Conservation (phyloP, 1,140 invertebrate genomes). For the Calliphora vicina region DNA sequence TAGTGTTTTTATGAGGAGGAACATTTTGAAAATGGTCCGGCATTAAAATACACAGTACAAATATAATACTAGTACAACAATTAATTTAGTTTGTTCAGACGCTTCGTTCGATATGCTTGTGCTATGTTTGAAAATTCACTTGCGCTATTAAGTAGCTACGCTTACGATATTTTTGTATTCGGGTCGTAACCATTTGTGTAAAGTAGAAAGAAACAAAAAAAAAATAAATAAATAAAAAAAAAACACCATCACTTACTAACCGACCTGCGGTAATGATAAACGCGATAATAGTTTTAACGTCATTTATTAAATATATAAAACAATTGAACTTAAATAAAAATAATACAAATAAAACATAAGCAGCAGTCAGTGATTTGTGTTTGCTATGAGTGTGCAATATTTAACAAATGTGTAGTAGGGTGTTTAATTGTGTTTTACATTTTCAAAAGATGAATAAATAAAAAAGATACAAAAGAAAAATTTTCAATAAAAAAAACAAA, state of each 20-base stretch:
- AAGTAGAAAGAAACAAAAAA: slow-evolving; percentile 7
- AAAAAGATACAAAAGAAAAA: too few relatives aligned
- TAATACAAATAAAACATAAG: background rate
- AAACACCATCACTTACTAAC: background rate
- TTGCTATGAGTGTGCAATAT: background rate
- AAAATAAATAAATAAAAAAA: background rate
- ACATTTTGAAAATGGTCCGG: too few relatives aligned
- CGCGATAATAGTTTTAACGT: slow-evolving; percentile 30
- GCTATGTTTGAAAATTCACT: background rate
- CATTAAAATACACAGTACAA: background rate
- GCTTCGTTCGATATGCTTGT: background rate
- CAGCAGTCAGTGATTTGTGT: background rate
- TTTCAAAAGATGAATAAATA: background rate
- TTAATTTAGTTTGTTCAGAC: slow-evolving; percentile 17
- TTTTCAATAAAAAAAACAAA: background rate
- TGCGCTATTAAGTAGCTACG: background rate
- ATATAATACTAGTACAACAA: background rate
- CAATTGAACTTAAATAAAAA: background rate
- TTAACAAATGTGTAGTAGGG: background rate
- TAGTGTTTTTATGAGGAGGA: too few relatives aligned
- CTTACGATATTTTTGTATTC: slow-evolving; percentile 19
- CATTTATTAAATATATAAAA: slow-evolving; percentile 11
- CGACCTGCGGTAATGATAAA: slow-evolving; percentile 34
- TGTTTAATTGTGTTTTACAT: background rate
- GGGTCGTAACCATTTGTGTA: slow-evolving; percentile 19